Evolutionary conservation across 1,140 invertebrate species (phyloP).

Genomic region (Arctopsyche grandis): DNA sequence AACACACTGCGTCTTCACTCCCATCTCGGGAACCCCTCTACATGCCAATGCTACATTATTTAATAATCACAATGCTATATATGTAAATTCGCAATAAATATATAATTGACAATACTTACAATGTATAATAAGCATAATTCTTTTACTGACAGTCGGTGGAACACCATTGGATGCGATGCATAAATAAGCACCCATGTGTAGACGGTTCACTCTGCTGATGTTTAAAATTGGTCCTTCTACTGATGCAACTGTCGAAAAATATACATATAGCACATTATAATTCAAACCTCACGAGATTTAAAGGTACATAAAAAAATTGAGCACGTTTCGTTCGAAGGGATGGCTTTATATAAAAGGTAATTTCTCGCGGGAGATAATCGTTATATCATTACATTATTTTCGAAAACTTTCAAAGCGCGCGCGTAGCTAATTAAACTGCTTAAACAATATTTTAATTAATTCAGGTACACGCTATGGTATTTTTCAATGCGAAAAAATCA

Average conservation of each 20-base stretch:
- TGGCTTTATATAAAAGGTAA: neutral
- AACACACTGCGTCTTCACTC: too few species aligned
- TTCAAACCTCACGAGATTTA: neutral
- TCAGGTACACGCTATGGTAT: neutral
- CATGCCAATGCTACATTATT: too few species aligned
- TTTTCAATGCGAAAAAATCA: too few species aligned
- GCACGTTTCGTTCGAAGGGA: too few species aligned
- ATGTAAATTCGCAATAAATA: neutral
- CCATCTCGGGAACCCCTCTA: too few species aligned
- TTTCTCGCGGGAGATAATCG: neutral
- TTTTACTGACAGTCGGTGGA: slow-evolving; percentile 87
- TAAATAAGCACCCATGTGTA: slow-evolving; percentile 89
- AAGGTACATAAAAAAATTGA: neutral
- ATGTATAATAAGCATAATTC: slow-evolving; percentile 87
- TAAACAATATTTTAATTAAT: slow-evolving; percentile 18
- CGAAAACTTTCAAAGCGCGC: neutral
- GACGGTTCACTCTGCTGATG: slow-evolving; percentile 82
- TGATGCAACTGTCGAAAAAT: slow-evolving; percentile 66
- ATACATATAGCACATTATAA: slow-evolving; percentile 7
- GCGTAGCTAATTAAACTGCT: slow-evolving; percentile 50
- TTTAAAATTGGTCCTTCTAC: slow-evolving; percentile 81
- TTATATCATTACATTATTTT: neutral
- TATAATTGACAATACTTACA: slow-evolving; percentile 72
- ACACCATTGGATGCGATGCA: slow-evolving; percentile 90
- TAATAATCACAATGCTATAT: too few species aligned